Base-by-base conservation (phyloP, 2,888 invertebrate genomes). In the Spatulosminthurus flaviceps region DNA sequence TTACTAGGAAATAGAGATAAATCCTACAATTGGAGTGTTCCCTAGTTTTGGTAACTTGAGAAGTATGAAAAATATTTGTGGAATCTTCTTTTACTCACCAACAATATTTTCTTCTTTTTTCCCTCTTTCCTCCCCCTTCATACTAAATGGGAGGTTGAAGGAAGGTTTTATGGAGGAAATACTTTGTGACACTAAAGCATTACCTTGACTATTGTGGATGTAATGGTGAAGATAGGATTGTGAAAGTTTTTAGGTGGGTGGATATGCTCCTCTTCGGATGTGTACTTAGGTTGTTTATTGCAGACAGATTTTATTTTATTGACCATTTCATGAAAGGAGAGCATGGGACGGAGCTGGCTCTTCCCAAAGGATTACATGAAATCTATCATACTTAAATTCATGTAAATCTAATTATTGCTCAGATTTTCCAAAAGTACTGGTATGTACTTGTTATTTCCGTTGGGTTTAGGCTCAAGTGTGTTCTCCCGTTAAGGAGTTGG, bases 401-500 rank as follows among this genome's bases (percentile, higher is more conserved):
- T 51, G 51, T 51, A 51, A 51, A 51, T 51, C 51, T 51, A 51
- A 51, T 51, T 51, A 51, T 51, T 51, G 51, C 51, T 51, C 51
- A 51, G 51, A 51, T 51, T 51, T 51, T 16, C 51, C n/a, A 51
- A n/a, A 51, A 51, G 51, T 51, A 51, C 51, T 51, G n/a, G n/a
- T n/a, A 41, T 41, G 41, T 13, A 51, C 51, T 51, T 51, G 51
- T 51, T 34, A 51, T 51, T 51, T 51, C 51, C 9, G 19, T 16
- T 51, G 51, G 51, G 51, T 51, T n/a, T 51, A 51, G 51, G 51
- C 51, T 51, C 51, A 51, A 51, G 51, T 51, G n/a, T n/a, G 51
- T 51, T 13, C 51, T 51, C 51, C 5, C 16, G 7, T 51, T 51
- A 51, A 51, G 9, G 51, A 51, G n/a, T n/a, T 19, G 51, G 51